Percentiles rank a stretch among this genome's conserved stretches.
Evolutionary conservation across 2,888 invertebrate species (phyloP).

Genomic region (Frankliniella fusca): DNA sequence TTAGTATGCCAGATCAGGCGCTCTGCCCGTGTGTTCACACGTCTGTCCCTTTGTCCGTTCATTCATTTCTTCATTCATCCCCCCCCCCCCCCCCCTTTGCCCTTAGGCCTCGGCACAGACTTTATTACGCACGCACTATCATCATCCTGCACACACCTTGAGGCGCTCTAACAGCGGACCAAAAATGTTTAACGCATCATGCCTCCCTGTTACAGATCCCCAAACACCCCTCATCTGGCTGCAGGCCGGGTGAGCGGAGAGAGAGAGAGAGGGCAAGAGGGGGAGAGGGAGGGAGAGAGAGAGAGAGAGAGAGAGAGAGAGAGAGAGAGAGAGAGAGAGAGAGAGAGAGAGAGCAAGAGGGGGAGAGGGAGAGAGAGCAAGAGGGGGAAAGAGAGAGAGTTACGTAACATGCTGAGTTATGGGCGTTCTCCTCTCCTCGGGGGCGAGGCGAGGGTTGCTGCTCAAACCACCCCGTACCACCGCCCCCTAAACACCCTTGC

Average conservation of each 20-base stretch:
- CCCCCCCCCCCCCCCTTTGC: no score
- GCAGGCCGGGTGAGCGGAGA: no score
- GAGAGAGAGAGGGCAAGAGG: background rate
- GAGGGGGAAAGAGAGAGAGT: background rate
- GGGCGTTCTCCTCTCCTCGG: background rate
- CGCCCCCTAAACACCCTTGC: slow-evolving; percentile 20
- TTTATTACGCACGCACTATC: no score
- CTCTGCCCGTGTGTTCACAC: background rate
- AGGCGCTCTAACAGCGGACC: no score
- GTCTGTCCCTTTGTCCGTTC: background rate
- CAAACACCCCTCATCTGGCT: no score
- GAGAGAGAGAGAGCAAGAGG: slow-evolving; percentile 13
- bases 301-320: slow-evolving; percentile 21
- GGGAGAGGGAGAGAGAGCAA: background rate
- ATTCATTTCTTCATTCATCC: no score
- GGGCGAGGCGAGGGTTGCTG: background rate
- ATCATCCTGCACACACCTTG: no score
- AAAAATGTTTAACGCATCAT: no score
- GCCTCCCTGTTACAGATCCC: no score
- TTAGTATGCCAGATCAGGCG: background rate
- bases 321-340: slow-evolving; percentile 34
- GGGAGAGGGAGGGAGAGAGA: background rate
- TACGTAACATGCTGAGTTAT: slow-evolving; percentile 17
- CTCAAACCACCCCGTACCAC: background rate
- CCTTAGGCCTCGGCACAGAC: no score